Conservation (phyloP, 2,797 vertebrate species). For the Sebastolobus altivelis region DNA sequence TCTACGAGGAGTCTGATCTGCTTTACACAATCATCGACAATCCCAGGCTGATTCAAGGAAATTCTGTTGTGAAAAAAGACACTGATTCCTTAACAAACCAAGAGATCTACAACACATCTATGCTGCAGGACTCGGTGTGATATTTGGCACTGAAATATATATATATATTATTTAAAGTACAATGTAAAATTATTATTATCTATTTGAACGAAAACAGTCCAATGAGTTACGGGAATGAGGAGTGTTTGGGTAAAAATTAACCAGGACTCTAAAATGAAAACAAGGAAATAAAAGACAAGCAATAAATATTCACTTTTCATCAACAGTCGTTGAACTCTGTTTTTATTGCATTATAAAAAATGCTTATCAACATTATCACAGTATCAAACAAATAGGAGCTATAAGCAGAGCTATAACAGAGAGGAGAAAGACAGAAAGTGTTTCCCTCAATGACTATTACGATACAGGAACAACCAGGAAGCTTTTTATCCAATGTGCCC, state of each 20-base stretch:
- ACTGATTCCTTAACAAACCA: slow-evolving; percentile 23
- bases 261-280: slow-evolving; percentile 15
- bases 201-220: slow-evolving; percentile 57
- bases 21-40: not conserved
- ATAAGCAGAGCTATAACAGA: too few relatives aligned
- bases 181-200: slow-evolving; percentile 40
- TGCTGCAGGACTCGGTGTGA: slow-evolving; percentile 43
- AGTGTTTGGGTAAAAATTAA: slow-evolving; percentile 45
- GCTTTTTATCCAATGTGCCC: too few relatives aligned
- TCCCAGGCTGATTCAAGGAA: too few relatives aligned
- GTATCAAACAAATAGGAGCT: too few relatives aligned
- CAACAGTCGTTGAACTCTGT: slow-evolving; percentile 29
- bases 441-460: too few relatives aligned
- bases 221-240: slow-evolving; percentile 22
- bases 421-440: too few relatives aligned
- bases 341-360: too few relatives aligned
- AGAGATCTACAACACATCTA: slow-evolving; percentile 17
- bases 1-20: slow-evolving; percentile 12
- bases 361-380: too few relatives aligned
- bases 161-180: slow-evolving; percentile 48
- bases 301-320: not conserved
- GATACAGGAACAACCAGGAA: too few relatives aligned
- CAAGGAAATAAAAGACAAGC: not conserved
- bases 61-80: too few relatives aligned
- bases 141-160: slow-evolving; percentile 76